Percentiles rank a stretch among this genome's conserved stretches.
These are phyloP conservation scores for Zaprionus obscuricornis DNA, from an alignment of 2,888 invertebrate genomes.

Conservation along the genomic window DNA sequence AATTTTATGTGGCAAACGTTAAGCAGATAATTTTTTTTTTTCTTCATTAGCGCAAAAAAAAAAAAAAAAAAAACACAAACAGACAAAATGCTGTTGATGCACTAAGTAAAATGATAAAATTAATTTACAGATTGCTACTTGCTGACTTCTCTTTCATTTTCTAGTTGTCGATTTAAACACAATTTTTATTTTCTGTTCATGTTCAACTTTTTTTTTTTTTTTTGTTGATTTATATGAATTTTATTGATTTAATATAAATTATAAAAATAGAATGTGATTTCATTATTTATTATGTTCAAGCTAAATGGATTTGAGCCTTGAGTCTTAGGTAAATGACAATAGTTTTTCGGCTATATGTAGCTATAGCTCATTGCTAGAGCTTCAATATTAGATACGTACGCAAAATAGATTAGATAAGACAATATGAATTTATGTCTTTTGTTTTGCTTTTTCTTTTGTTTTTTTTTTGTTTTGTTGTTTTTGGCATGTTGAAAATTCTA, in stretches of 20 bases:
- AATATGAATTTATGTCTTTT: conserved; percentile 52
- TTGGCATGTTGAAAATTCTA: not conserved
- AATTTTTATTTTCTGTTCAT: not conserved
- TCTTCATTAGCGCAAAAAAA: conserved; percentile 53
- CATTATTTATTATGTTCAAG: too few species aligned
- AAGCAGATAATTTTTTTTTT: conserved; percentile 68
- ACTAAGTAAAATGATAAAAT: conserved; percentile 58
- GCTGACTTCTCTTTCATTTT: conserved; percentile 20
- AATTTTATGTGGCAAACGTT: conserved; percentile 33
- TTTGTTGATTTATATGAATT: too few species aligned
- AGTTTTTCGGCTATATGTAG: too few species aligned
- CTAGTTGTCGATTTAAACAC: conserved; percentile 32
- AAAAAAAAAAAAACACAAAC: conserved; percentile 19
- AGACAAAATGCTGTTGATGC: conserved; percentile 20
- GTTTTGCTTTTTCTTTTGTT: conserved; percentile 7
- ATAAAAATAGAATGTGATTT: too few species aligned
- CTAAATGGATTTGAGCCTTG: too few species aligned
- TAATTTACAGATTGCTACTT: conserved; percentile 56
- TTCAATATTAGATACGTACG: conserved; percentile 5
- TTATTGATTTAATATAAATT: too few species aligned
- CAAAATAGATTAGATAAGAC: conserved; percentile 49
- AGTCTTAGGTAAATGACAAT: too few species aligned
- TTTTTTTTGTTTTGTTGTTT: not conserved
- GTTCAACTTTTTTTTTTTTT: conserved; percentile 40
- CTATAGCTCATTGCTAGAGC: too few species aligned